Evolutionary conservation across 2,888 invertebrate species (phyloP).

Genomic region (Tenthredo distinguenda): DNA sequence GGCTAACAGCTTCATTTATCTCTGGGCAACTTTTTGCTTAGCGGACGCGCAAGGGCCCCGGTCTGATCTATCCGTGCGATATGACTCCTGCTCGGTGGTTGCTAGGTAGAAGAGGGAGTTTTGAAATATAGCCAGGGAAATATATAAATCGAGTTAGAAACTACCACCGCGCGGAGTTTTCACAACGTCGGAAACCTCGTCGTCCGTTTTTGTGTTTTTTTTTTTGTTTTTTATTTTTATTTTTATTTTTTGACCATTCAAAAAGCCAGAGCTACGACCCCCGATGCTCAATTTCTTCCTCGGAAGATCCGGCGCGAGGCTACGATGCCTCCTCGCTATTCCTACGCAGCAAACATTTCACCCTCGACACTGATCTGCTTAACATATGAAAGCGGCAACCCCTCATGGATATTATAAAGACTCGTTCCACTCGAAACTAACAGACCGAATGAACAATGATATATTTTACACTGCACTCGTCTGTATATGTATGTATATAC

Average conservation of each 20-base stretch:
- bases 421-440: constrained; percentile 72
- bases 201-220: background rate
- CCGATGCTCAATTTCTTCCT: background rate
- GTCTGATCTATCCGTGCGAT: constrained; percentile 37
- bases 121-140: constrained; percentile 40
- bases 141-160: constrained; percentile 48
- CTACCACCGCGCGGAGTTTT: constrained; percentile 10
- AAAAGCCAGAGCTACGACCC: too few species aligned
- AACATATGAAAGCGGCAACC: constrained; percentile 75
- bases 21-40: constrained; percentile 22
- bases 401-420: constrained; percentile 68
- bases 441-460: constrained; percentile 74
- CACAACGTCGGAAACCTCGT: background rate
- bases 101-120: background rate
- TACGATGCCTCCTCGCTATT: background rate
- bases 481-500: background rate
- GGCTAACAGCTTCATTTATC: constrained; percentile 49
- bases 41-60: constrained; percentile 1
- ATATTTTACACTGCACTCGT: constrained; percentile 73
- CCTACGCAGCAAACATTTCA: background rate
- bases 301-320: background rate
- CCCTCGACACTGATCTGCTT: constrained; percentile 73
- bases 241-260: background rate
- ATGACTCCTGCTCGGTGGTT: background rate
- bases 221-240: background rate